These are phyloP conservation scores for Alaudala cheleensis DNA, from an alignment of 2,113 vertebrate species.

Conservation along the genomic window DNA sequence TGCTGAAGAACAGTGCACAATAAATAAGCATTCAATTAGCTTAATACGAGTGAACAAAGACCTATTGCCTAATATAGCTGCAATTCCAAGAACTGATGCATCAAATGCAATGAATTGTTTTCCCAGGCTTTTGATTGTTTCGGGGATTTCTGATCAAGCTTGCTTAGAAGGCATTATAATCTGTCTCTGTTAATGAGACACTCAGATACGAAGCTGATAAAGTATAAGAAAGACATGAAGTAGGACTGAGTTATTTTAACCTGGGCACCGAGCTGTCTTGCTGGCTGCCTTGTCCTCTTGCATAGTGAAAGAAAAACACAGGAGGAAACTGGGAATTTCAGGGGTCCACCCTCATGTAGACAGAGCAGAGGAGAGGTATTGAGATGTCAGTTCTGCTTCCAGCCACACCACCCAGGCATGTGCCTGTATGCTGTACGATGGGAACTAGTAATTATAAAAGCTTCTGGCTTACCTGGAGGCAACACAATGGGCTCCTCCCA, in stretches of 20 bases:
- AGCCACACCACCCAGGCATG: fast-evolving
- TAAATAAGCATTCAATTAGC: slow-evolving; percentile 51
- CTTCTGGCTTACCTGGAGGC: neutral
- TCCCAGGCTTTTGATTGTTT: neutral
- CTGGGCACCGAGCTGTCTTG: neutral
- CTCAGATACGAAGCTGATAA: neutral
- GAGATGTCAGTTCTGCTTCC: neutral
- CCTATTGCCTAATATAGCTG: neutral
- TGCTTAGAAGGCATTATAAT: neutral
- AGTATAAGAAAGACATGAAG: neutral
- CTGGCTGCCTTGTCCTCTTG: neutral
- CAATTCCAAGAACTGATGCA: slow-evolving; percentile 28
- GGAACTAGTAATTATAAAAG: neutral
- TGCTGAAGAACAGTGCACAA: neutral
- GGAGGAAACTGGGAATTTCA: neutral
- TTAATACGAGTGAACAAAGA: slow-evolving; percentile 22
- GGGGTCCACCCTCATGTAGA: neutral
- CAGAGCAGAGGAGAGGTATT: neutral
- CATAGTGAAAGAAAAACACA: neutral
- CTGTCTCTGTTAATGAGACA: neutral
- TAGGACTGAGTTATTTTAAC: neutral
- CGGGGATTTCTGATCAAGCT: slow-evolving; percentile 13
- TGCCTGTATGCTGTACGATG: neutral
- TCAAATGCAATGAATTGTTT: slow-evolving; percentile 6
- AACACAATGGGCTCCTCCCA: neutral